Percentiles rank a stretch among this genome's conserved stretches.
Evolutionary conservation across 1,140 invertebrate species (phyloP).

Genomic region (Arion vulgaris): DNA sequence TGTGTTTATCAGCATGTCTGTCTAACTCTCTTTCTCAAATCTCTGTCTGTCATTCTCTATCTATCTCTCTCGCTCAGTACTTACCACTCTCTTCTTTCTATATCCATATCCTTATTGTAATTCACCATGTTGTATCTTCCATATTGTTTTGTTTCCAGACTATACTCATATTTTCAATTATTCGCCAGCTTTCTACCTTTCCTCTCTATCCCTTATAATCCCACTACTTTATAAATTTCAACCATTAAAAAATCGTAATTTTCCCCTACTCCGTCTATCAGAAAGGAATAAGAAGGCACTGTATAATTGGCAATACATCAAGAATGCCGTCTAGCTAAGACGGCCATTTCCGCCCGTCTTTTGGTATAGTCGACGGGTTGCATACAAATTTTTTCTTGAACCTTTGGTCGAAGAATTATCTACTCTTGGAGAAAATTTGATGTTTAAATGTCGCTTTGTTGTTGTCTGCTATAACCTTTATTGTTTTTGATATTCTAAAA

Average conservation of each 20-base stretch:
- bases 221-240: too few species aligned
- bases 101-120: too few species aligned
- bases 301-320: slow-evolving; percentile 13
- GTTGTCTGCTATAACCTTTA: too few species aligned
- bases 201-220: too few species aligned
- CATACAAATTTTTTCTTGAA: not conserved
- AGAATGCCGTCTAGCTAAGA: not conserved
- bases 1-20: not conserved
- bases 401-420: not conserved
- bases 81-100: too few species aligned
- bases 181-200: too few species aligned
- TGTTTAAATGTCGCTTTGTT: not conserved
- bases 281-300: not conserved
- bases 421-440: not conserved
- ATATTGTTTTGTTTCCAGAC: too few species aligned
- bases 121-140: too few species aligned
- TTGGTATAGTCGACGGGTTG: not conserved
- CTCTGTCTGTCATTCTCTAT: not conserved
- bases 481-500: too few species aligned
- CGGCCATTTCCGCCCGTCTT: not conserved
- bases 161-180: too few species aligned
- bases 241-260: not conserved
- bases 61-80: too few species aligned
- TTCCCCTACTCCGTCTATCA: not conserved
- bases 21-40: not conserved